Base-by-base conservation (phyloP, 2,888 invertebrate genomes). In the Seira sanloemensis region DNA sequence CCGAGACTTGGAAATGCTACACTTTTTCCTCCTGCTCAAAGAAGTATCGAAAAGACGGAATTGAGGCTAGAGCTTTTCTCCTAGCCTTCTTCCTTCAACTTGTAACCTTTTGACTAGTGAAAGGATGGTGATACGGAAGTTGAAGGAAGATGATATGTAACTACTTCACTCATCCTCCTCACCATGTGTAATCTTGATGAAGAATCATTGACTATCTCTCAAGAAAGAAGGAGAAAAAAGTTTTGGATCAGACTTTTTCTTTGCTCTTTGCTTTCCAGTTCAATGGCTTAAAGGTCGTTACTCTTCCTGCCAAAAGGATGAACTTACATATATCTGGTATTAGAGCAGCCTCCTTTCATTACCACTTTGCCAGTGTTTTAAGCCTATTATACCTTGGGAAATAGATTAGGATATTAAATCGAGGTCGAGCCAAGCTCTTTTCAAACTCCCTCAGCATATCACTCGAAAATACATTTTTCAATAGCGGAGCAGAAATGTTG, bases 251-350 rank as follows among this genome's bases (percentile, higher is more conserved):
- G 78, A 71, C 78, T 78, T 83, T 78, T 50, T 68, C 77, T 72
- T 65, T 82, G 65, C 66, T 78, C 58, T 58, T 58, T 37, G 21
- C 67, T 78, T 84, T 84, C 84, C 84, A 84, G 78, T 79, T 84
- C 84, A 84, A 74, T 79, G 84, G 78, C 84, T 84, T 84, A 84
- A 84, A 84, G 84, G 84, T 84, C 84, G 78, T 84, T 84, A 84
- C 84, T 84, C 84, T 78, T 81, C 77, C 76, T 77, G 83, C 77
- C 72, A 78, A 37, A 37, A 74, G 73, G 78, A 78, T 58, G 78
- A 78, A 71, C 78, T 67, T 77, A 27, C 7, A n/a, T 66, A 76
- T 67, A 77, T 73, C 73, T 24, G 24, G 54, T 68, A 69, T 50
- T 73, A 81, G 73, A 74, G 73, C 71, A 84, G 77, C n/a, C 37